Base-by-base conservation (phyloP, 2,113 vertebrate genomes). In the Nettapus auritus region DNA sequence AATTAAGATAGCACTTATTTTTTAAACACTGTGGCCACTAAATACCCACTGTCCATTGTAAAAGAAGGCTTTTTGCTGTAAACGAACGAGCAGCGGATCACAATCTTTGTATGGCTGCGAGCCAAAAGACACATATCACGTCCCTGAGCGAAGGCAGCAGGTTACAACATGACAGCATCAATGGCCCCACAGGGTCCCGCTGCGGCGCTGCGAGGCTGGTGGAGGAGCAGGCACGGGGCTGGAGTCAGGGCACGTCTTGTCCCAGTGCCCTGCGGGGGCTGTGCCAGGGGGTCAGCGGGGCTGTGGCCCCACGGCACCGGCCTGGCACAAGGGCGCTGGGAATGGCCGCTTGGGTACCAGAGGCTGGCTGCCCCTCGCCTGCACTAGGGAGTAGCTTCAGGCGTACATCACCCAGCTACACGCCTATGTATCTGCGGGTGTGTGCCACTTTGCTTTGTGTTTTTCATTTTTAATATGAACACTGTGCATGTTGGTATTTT, bases 341-440 rank as follows among this genome's bases (percentile, higher is more conserved):
- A 38, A 29, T 53, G 46, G 56, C 34, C 31, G 56, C 64, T 77
- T 9, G 15, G 48, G 55, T 7, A 1, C 44, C 14, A 3, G 3
- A 13, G 13, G 28, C 3, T 0, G 16, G 29, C 40, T 36, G 20
- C 20, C 52, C 52, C 0, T 59, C 0, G 8, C 0, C 4, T 9
- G 64, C 55, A 9, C 38, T 5, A 15, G 40, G 5, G 1, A 26
- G 2, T 3, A 36, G 56, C 5, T 11, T 26, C 8, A 25, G 1
- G 7, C 0, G 3, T 3, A 20, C 14, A 42, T 1, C 38, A 64
- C 63, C 73, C 53, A 42, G 40, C 36, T 14, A 2, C 2, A 31
- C 3, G 23, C 22, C 22, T 14, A 6, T 3, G 42, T 5, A 40
- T 31, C 42, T n/a, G 38, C 1, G 19, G 48, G 28, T 13, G 38